These are phyloP conservation scores for Panonychus citri DNA, from an alignment of 1,140 invertebrate genomes.

Conservation along the genomic window DNA sequence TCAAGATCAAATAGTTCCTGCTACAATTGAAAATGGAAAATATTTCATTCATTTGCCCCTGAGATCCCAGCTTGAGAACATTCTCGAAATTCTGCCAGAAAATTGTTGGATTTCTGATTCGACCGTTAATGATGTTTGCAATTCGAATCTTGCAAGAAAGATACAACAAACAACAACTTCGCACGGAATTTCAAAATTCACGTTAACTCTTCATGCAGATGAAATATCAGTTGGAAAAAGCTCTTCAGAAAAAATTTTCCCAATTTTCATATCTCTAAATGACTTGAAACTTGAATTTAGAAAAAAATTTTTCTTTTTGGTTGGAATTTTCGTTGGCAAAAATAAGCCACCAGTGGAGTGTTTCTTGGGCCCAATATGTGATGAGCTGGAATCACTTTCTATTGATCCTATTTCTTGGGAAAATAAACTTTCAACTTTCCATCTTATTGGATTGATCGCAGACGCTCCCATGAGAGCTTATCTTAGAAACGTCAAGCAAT, in stretches of 20 bases:
- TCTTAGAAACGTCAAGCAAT: not conserved
- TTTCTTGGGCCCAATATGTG: not conserved
- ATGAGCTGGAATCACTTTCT: not conserved
- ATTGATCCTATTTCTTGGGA: not conserved
- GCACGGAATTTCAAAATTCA: not conserved
- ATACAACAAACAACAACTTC: not conserved
- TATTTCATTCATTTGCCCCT: not conserved
- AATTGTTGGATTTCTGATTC: not conserved
- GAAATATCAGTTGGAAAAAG: not conserved
- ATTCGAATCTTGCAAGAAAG: not conserved
- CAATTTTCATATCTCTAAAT: not conserved
- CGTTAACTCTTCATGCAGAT: not conserved
- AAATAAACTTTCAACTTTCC: not conserved
- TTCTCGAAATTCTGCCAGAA: not conserved
- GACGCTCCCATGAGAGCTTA: not conserved
- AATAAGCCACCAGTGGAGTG: not conserved
- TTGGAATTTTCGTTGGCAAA: not conserved
- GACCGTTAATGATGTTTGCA: not conserved
- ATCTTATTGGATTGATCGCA: not conserved
- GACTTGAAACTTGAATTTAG: not conserved
- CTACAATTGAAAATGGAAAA: not conserved
- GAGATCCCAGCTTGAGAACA: not conserved
- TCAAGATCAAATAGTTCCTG: not conserved
- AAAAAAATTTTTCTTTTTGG: not conserved
- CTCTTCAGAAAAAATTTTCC: not conserved